These are phyloP conservation scores for Dromius quadrimaculatus DNA, from an alignment of 2,888 invertebrate genomes.

Conservation along the genomic window DNA sequence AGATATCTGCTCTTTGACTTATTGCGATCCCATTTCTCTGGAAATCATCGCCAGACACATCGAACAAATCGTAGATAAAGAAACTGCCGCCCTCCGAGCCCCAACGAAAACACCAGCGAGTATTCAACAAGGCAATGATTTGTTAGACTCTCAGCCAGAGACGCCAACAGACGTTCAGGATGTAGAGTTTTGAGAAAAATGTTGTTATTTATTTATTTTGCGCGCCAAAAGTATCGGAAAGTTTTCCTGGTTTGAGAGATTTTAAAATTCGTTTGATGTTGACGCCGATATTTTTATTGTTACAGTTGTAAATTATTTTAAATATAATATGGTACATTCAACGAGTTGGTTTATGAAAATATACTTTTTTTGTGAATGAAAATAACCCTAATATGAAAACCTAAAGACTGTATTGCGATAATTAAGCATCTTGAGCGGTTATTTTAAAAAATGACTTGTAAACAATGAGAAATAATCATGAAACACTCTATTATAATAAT, in stretches of 20 bases:
- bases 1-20: conserved; percentile 67
- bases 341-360: too few relatives aligned
- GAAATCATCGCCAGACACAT: conserved; percentile 72
- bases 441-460: too few relatives aligned
- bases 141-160: conserved; percentile 64
- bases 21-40: conserved; percentile 68
- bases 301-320: conserved; percentile 47
- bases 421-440: too few relatives aligned
- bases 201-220: conserved; percentile 52
- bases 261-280: conserved; percentile 52
- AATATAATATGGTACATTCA: too few relatives aligned
- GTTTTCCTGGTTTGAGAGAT: conserved; percentile 26
- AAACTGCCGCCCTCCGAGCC: conserved; percentile 53
- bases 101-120: conserved; percentile 40
- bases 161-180: conserved; percentile 66
- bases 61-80: conserved; percentile 71
- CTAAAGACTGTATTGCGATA: too few relatives aligned
- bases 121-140: conserved; percentile 53
- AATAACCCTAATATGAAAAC: too few relatives aligned
- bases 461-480: too few relatives aligned
- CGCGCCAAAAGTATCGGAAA: too few relatives aligned
- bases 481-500: too few relatives aligned
- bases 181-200: conserved; percentile 62
- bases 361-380: too few relatives aligned
- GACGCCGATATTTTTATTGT: conserved; percentile 49